Evolutionary conservation across 2,113 vertebrate species (phyloP), one percentile per base, ranked within the genome.

Genomic region (human (Homo sapiens)): DNA sequence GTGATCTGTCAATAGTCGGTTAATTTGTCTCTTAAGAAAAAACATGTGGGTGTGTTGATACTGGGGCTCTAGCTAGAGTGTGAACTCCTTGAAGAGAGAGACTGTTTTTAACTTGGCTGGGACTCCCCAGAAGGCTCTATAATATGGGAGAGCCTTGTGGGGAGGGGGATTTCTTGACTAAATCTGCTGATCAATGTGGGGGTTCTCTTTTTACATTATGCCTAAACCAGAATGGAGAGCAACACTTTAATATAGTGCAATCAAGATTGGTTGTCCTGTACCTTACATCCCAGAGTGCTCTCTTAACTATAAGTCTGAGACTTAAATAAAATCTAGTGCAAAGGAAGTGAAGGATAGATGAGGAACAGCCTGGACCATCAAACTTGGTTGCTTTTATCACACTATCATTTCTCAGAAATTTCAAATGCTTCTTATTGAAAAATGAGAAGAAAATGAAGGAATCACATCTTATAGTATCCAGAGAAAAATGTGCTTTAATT

Each of bases 401-500:
- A 48, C 52, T 38, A 35, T 75, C 30, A 89, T 94, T 93, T 92
- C 64, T 95, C 78, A 94, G 93, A 97, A 85, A 89, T 91, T 93
- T 94, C 38, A 96, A 83, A 86, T 93, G 32, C 55, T 92, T 95
- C n/a, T 48, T 25, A 73, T 82, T 89, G 75, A 95, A 95, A 96
- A 89, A 61, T 50, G 6, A 27, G 27, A 55, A 90, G 90, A 94
- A 80, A 79, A 57, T 22, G 43, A 93, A 95, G 6, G 23, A 95
- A 85, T 86, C 61, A 48, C 30, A 96, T 94, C 68, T 93, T 91
- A 92, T 16, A 98, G 61, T 95, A 91, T 95, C 82, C n/a, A 30
- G 96, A 92, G 64, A 48, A 96, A 96, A 97, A 86, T 97, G 48
- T 94, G 61, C 80, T 96, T 95, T 94, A 97, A 96, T 89, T 95